These are phyloP conservation scores for Fratercula arctica DNA, from an alignment of 2,797 vertebrate genomes.

Conservation along the genomic window DNA sequence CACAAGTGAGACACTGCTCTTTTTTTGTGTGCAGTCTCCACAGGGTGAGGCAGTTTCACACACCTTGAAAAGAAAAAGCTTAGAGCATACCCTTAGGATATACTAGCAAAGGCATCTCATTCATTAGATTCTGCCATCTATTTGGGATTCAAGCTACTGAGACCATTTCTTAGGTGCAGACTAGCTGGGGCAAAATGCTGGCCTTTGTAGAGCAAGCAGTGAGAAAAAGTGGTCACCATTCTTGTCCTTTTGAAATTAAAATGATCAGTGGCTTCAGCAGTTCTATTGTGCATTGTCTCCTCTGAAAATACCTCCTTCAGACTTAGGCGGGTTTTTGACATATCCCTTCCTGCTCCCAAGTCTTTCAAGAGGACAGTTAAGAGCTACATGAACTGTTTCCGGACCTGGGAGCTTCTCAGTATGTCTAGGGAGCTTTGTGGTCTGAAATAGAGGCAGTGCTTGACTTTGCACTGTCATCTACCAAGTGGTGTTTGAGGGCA, in stretches of 20 bases:
- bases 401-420: background rate
- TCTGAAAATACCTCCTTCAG: background rate
- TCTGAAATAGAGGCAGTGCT: background rate
- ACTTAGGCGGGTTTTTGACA: background rate
- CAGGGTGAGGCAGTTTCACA: background rate
- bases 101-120: background rate
- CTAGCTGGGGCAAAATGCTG: background rate
- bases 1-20: background rate
- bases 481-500: background rate
- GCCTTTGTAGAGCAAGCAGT: background rate
- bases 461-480: background rate
- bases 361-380: background rate
- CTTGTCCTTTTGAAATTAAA: background rate
- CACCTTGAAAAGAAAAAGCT: background rate
- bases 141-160: background rate
- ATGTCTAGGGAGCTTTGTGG: background rate
- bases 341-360: background rate
- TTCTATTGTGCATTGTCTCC: background rate
- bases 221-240: background rate
- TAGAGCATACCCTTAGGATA: background rate
- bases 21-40: background rate
- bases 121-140: background rate
- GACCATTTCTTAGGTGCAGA: background rate
- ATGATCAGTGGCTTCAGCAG: background rate
- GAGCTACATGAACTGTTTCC: background rate